Percentiles rank a stretch among this genome's conserved stretches.
These are phyloP conservation scores for Pocillopora grandis DNA, from an alignment of 92 coral and sea anemone species.

Conservation along the genomic window DNA sequence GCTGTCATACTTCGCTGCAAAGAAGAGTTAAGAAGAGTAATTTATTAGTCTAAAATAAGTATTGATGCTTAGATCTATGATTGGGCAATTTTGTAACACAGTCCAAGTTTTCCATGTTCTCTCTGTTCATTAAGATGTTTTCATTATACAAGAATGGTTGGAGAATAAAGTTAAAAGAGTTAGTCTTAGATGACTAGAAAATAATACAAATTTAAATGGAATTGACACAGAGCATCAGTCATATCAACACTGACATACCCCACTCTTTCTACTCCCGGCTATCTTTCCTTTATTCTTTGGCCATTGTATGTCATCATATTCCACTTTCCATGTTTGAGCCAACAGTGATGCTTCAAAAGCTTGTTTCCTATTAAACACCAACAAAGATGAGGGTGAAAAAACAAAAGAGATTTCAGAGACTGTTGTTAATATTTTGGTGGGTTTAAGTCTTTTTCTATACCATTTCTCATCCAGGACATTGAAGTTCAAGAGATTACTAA, in stretches of 20 bases:
- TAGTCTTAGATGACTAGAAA: too few relatives aligned
- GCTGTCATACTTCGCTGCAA: slow-evolving; percentile 55
- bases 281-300: slow-evolving; percentile 70
- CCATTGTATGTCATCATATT: slow-evolving; percentile 84
- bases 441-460: too few relatives aligned
- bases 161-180: too few relatives aligned
- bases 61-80: background rate
- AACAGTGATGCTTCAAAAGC: slow-evolving; percentile 76
- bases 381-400: background rate
- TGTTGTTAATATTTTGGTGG: too few relatives aligned
- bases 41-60: background rate
- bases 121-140: too few relatives aligned
- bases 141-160: too few relatives aligned
- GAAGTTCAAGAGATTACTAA: too few relatives aligned
- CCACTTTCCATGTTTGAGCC: slow-evolving; percentile 79
- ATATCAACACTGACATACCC: slow-evolving; percentile 43
- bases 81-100: too few relatives aligned
- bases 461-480: too few relatives aligned
- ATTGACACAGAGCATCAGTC: background rate
- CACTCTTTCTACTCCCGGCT: slow-evolving; percentile 70
- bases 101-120: too few relatives aligned
- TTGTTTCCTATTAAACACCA: slow-evolving; percentile 52
- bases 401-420: background rate
- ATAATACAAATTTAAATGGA: too few relatives aligned
- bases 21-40: background rate